A percentile compares a stretch with the other conserved stretches of the same genome.
phyloP scores from a whole-genome alignment of 2,113 vertebrate species.

The Labrus mixtus region DNA sequence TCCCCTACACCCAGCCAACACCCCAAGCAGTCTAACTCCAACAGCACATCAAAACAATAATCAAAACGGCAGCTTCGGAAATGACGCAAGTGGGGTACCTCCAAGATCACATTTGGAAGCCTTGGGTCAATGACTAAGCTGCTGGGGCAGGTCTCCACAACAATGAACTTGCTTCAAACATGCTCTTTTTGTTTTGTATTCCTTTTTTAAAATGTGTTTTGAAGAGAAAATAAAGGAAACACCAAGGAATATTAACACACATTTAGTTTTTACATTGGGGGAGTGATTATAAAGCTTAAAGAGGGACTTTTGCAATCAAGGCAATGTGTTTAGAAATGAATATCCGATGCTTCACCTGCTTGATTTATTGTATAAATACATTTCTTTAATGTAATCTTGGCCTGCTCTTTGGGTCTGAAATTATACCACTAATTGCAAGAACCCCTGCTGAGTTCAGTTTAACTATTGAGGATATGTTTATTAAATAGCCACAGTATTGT shows the following conservation, averaged over 20 bases:
- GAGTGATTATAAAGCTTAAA: neutral
- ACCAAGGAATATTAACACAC: neutral
- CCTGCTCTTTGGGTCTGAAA: neutral
- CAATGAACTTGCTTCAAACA: too few species aligned
- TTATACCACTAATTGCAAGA: conserved; percentile 10
- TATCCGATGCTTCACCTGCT: too few species aligned
- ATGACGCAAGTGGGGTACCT: too few species aligned
- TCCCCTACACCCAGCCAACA: too few species aligned
- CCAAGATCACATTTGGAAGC: too few species aligned
- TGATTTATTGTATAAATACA: neutral
- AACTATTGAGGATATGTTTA: neutral
- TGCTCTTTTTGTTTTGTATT: neutral
- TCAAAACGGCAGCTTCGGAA: too few species aligned
- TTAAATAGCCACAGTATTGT: conserved; percentile 10
- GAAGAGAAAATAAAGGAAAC: neutral
- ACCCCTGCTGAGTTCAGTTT: neutral
- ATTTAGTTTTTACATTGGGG: too few species aligned
- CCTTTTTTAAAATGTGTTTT: neutral
- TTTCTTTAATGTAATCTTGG: neutral
- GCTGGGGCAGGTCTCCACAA: too few species aligned
- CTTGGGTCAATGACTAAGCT: too few species aligned
- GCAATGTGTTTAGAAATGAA: neutral
- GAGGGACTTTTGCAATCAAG: neutral
- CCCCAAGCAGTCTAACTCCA: too few species aligned
- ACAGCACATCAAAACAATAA: too few species aligned